Percentiles rank a stretch among this genome's conserved stretches.
phyloP scores from a whole-genome alignment of 2,888 invertebrate species.

The Venusia cambrica region DNA sequence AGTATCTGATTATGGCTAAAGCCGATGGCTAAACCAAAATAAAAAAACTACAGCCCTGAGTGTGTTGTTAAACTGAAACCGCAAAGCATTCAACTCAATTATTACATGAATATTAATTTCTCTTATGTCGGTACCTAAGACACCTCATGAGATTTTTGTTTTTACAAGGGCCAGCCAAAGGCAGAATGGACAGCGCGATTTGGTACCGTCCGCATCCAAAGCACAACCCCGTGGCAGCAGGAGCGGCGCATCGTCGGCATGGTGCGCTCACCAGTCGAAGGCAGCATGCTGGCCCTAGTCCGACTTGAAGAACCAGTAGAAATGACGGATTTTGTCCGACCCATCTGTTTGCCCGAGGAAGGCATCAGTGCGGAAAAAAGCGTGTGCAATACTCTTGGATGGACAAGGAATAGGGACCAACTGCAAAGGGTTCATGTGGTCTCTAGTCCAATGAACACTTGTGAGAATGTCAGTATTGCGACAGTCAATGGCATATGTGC shows the following conservation, averaged over 20 bases:
- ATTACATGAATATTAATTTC: no score
- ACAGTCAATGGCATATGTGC: slow-evolving; percentile 92
- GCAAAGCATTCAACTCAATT: no score
- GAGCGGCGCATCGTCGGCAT: slow-evolving; percentile 91
- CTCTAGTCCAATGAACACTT: slow-evolving; percentile 88
- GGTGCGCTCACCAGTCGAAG: slow-evolving; percentile 94
- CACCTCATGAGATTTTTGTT: background rate
- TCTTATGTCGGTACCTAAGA: no score
- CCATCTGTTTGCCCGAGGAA: slow-evolving; percentile 88
- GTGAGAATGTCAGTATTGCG: slow-evolving; percentile 92
- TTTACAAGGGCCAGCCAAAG: slow-evolving; percentile 87
- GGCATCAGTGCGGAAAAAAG: slow-evolving; percentile 44
- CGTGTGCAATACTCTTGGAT: slow-evolving; percentile 91
- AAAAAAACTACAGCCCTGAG: no score
- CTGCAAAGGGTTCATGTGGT: slow-evolving; percentile 90
- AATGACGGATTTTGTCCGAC: slow-evolving; percentile 91
- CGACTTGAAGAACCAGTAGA: slow-evolving; percentile 88
- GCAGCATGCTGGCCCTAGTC: slow-evolving; percentile 90
- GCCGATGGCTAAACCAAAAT: no score
- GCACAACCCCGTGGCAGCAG: slow-evolving; percentile 93
- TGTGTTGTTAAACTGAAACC: no score
- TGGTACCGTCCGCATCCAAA: slow-evolving; percentile 87
- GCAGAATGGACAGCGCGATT: slow-evolving; percentile 93
- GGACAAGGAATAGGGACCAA: slow-evolving; percentile 92
- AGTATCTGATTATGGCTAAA: no score